These are phyloP conservation scores for Machimus atricapillus DNA, from an alignment of 2,888 invertebrate species.

Conservation along the genomic window DNA sequence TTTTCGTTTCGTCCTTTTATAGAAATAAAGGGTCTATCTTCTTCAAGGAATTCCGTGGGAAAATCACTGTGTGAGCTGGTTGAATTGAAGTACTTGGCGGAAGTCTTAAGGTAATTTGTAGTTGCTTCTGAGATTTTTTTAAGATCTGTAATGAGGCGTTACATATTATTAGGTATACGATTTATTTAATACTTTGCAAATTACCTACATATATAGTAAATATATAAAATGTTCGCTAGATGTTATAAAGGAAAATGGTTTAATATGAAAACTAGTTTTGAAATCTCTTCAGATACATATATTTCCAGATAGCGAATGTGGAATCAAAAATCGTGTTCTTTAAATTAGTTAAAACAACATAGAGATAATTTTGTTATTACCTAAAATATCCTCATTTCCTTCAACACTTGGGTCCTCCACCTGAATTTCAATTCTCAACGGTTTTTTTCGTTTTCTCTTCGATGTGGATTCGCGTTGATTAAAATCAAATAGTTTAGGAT, in stretches of 20 bases:
- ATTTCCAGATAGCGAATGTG: no score
- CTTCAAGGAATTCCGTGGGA: not conserved
- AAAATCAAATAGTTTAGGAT: constrained; percentile 53
- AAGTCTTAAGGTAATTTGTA: not conserved
- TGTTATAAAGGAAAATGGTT: no score
- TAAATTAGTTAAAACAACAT: not conserved
- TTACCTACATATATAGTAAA: no score
- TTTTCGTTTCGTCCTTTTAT: constrained; percentile 68
- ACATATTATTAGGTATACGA: not conserved
- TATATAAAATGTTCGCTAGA: no score
- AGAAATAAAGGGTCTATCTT: not conserved
- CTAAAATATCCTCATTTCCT: not conserved
- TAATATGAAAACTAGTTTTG: no score
- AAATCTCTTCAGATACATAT: no score
- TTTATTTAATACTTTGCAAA: not conserved
- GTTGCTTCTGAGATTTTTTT: not conserved
- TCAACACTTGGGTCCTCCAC: not conserved
- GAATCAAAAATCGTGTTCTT: no score
- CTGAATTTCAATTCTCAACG: not conserved
- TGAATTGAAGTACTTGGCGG: not conserved
- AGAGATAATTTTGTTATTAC: not conserved
- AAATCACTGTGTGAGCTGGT: not conserved
- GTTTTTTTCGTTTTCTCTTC: not conserved
- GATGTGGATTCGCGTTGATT: not conserved
- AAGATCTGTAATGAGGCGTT: not conserved